Evolutionary conservation across 1,140 invertebrate species (phyloP), one percentile per base, ranked within the genome.

Genomic region (Aphis craccivora): DNA sequence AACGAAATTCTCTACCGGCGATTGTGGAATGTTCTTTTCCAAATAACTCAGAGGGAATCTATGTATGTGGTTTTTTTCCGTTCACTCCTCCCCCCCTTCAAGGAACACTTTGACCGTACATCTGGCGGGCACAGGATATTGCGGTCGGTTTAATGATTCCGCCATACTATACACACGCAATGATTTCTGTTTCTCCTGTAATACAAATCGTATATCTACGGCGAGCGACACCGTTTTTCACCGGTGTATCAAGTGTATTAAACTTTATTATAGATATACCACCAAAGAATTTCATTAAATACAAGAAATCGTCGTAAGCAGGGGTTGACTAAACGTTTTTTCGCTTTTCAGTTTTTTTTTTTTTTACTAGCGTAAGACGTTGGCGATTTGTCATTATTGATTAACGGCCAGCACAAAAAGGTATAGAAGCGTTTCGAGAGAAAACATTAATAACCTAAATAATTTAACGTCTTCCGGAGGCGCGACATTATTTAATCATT

Each of bases 361-460:
- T 88, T 88, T 88, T 84, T 84, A 22, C 30, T 48, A n/a, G 35
- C 43, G 11, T 8, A 87, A 51, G 18, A 51, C 83, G 45, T 30
- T 14, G 48, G 22, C 48, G n/a, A 53, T 89, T 89, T 89, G 48
- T 89, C 87, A 89, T 89, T 89, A 89, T 89, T 89, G 87, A 89
- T 53, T 89, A 89, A 89, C n/a, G 48, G 48, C 45, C 48, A 35
- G 30, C 84, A 48, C 22, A 87, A 88, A 53, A 88, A 6, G 18
- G 14, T 89, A 51, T 51, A 89, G 22, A 89, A 35, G 53, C 87
- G 22, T 53, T 89, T 53, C 25, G 37, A 88, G 45, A 51, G 20
- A 88, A 88, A 88, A 88, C 86, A 88, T 88, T 88, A 88, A 89
- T 53, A 89, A 89, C 48, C 20, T 25, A 89, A 89, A 89, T 89